A percentile compares a stretch with the other conserved stretches of the same genome.
These are phyloP conservation scores for Drosophila percnosoma DNA, from an alignment of 2,888 invertebrate genomes.

Conservation along the genomic window DNA sequence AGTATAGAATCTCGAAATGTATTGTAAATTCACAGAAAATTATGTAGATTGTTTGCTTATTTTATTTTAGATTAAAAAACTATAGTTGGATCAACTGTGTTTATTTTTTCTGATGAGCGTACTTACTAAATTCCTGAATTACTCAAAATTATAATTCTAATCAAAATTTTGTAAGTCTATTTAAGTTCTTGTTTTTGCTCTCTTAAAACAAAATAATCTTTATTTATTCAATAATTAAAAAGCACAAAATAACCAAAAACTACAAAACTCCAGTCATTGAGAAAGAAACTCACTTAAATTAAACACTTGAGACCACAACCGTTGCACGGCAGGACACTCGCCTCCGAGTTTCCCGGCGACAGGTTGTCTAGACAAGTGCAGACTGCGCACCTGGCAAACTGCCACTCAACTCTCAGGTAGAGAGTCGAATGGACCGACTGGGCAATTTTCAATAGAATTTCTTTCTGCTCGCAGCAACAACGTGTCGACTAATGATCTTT, in stretches of 20 bases:
- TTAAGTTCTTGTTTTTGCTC: not conserved
- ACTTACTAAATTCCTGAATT: not conserved
- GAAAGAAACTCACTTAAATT: slow-evolving; percentile 48
- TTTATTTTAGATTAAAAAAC: not conserved
- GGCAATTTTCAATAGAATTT: slow-evolving; percentile 66
- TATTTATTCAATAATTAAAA: not conserved
- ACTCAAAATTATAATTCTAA: not conserved
- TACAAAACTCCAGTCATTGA: slow-evolving; percentile 4
- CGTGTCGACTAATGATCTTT: slow-evolving; percentile 82
- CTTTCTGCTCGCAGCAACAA: slow-evolving; percentile 45
- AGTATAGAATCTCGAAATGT: not conserved
- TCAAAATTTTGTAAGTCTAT: not conserved
- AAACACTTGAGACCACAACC: slow-evolving; percentile 73
- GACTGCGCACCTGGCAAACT: slow-evolving; percentile 66
- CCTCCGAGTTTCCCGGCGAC: slow-evolving; percentile 64
- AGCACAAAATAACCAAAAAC: not conserved
- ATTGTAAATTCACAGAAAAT: not conserved
- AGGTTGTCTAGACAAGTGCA: slow-evolving; percentile 64
- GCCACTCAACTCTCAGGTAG: slow-evolving; percentile 54
- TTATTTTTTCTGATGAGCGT: not conserved
- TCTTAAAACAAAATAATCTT: not conserved
- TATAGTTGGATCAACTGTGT: not conserved
- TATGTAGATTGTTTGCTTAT: not conserved
- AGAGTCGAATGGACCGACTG: slow-evolving; percentile 21
- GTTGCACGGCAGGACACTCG: slow-evolving; percentile 55